A percentile compares a stretch with the other conserved stretches of the same genome.
Conservation (phyloP, 2,888 invertebrate genomes). For the Venustoraphidia nigricollis region DNA sequence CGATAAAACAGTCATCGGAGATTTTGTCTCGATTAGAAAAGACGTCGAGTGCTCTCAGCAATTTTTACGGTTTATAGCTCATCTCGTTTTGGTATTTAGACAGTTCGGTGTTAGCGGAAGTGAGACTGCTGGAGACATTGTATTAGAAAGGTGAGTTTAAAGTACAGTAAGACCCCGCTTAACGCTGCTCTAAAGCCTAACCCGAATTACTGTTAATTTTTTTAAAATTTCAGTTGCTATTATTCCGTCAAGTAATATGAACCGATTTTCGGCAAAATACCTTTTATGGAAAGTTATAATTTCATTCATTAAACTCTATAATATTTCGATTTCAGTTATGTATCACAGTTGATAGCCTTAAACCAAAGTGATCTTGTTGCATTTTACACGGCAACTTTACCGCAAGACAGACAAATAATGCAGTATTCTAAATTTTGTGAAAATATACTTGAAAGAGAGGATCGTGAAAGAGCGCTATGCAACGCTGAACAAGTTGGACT, state of each 20-base stretch:
- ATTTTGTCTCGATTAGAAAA: conserved; percentile 14
- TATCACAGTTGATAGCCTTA: conserved; percentile 52
- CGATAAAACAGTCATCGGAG: too few species aligned
- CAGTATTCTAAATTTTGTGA: conserved; percentile 57
- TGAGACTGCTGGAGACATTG: conserved; percentile 54
- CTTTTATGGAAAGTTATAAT: background rate
- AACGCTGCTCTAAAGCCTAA: background rate
- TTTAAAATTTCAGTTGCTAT: background rate
- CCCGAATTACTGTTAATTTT: background rate
- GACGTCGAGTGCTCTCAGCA: conserved; percentile 33
- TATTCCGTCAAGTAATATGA: background rate
- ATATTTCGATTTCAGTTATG: conserved; percentile 31
- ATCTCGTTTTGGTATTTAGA: conserved; percentile 68
- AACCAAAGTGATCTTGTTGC: conserved; percentile 68
- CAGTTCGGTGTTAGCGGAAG: conserved; percentile 58
- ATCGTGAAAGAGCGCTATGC: conserved; percentile 46
- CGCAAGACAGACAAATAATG: conserved; percentile 36
- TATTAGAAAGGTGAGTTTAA: conserved; percentile 50
- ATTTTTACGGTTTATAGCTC: conserved; percentile 68
- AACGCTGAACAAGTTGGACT: conserved; percentile 61
- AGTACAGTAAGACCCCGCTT: too few species aligned
- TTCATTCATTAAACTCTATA: background rate
- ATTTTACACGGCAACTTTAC: conserved; percentile 69
- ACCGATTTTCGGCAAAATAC: background rate
- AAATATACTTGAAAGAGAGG: conserved; percentile 44